Percentiles rank a stretch among this genome's conserved stretches.
These are phyloP conservation scores for Sylvilagus floridanus DNA, from an alignment of 2,797 vertebrate genomes.

Conservation along the genomic window DNA sequence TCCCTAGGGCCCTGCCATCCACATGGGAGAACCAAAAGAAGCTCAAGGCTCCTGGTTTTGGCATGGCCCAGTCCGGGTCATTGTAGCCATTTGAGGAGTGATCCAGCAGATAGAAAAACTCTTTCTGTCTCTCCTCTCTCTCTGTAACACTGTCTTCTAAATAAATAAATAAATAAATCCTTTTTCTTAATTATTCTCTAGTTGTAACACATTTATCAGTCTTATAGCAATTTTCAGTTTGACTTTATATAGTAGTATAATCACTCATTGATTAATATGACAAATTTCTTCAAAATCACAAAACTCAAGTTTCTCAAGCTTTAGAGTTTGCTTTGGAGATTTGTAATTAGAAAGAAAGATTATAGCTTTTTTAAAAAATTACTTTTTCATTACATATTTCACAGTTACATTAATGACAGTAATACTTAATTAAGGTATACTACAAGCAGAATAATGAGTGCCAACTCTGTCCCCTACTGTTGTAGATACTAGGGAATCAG, in stretches of 20 bases:
- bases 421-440: neutral
- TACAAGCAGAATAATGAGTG: neutral
- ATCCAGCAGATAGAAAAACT: too few species aligned
- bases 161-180: too few species aligned
- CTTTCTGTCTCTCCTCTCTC: too few species aligned
- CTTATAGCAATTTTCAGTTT: slow-evolving; percentile 39
- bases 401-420: neutral
- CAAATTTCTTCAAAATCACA: slow-evolving; percentile 36
- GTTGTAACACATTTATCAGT: slow-evolving; percentile 7
- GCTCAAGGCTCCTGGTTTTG: too few species aligned
- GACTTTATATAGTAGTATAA: neutral
- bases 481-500: neutral
- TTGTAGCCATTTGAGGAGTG: too few species aligned
- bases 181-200: slow-evolving; percentile 37
- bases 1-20: too few species aligned
- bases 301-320: neutral
- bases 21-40: too few species aligned
- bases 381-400: neutral
- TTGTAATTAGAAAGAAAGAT: neutral
- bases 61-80: too few species aligned
- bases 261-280: slow-evolving; percentile 17
- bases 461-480: neutral
- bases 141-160: too few species aligned
- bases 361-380: neutral
- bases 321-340: slow-evolving; percentile 30